phyloP scores from a whole-genome alignment of 2,888 invertebrate species.

The Perizoma affinitatum region DNA sequence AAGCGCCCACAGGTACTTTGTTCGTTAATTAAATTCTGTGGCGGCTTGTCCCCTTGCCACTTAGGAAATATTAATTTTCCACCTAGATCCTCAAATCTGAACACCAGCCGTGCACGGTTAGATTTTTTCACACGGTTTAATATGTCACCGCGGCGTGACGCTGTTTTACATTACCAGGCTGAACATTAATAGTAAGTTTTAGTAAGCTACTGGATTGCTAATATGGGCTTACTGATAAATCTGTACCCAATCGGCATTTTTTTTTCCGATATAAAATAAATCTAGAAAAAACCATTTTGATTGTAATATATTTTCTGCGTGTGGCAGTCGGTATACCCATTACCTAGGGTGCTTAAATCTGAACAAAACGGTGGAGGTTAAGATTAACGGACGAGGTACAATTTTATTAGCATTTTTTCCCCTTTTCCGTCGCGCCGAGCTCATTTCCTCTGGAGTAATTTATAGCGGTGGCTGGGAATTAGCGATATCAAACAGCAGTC shows the following conservation, averaged over 20 bases:
- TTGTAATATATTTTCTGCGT: neutral
- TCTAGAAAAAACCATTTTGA: too few relatives aligned
- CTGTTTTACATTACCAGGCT: neutral
- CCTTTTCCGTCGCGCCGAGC: slow-evolving; percentile 72
- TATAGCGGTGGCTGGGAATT: slow-evolving; percentile 73
- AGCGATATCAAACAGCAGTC: slow-evolving; percentile 72
- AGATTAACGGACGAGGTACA: slow-evolving; percentile 77
- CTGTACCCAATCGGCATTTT: too few relatives aligned
- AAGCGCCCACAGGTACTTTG: slow-evolving; percentile 47
- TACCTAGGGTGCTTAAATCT: slow-evolving; percentile 54
- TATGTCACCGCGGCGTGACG: slow-evolving; percentile 28
- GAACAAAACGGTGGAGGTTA: slow-evolving; percentile 69
- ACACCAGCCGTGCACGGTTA: slow-evolving; percentile 16
- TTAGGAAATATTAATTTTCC: slow-evolving; percentile 58
- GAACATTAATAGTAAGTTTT: too few relatives aligned
- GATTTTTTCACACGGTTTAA: slow-evolving; percentile 20
- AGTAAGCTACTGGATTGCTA: too few relatives aligned
- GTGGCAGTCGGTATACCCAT: slow-evolving; percentile 19
- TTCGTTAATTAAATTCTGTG: slow-evolving; percentile 55
- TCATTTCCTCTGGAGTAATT: slow-evolving; percentile 77
- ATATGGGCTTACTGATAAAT: too few relatives aligned
- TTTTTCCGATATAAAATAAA: too few relatives aligned
- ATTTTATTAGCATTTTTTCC: slow-evolving; percentile 82
- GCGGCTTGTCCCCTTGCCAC: slow-evolving; percentile 45
- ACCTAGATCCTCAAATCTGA: slow-evolving; percentile 39